These are phyloP conservation scores for Ormyrus nitidulus DNA, from an alignment of 2,888 invertebrate species.

Conservation along the genomic window DNA sequence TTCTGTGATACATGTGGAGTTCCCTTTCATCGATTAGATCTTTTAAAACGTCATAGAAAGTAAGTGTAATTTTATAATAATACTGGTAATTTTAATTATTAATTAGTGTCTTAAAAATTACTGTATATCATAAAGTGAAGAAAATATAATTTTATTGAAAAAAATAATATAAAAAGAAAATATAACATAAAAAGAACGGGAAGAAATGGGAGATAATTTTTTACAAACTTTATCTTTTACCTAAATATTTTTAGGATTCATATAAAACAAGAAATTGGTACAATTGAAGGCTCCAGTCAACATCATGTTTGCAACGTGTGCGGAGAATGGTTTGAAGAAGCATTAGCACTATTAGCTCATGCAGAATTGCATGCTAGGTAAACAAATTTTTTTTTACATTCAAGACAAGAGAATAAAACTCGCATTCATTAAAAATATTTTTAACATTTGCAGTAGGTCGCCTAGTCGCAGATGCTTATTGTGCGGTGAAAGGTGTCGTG, in stretches of 20 bases:
- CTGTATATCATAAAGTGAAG: neutral
- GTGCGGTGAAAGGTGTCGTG: constrained; percentile 81
- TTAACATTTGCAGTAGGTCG: constrained; percentile 65
- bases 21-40: constrained; percentile 86
- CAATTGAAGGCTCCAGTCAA: constrained; percentile 68
- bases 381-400: constrained; percentile 22
- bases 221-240: neutral
- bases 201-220: no score
- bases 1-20: constrained; percentile 87
- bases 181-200: no score
- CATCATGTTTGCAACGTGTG: constrained; percentile 87
- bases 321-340: constrained; percentile 86
- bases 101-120: neutral
- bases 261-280: constrained; percentile 70
- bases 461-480: constrained; percentile 79
- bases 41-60: constrained; percentile 84
- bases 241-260: constrained; percentile 67
- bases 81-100: neutral
- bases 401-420: constrained; percentile 15
- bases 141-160: no score
- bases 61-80: constrained; percentile 59
- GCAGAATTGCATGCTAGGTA: constrained; percentile 85
- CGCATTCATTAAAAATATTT: neutral
- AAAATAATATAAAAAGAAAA: no score
- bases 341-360: constrained; percentile 86